A percentile compares a stretch with the other conserved stretches of the same genome.
Conservation (phyloP, 1,140 invertebrate genomes). For the Spodoptera frugiperda region DNA sequence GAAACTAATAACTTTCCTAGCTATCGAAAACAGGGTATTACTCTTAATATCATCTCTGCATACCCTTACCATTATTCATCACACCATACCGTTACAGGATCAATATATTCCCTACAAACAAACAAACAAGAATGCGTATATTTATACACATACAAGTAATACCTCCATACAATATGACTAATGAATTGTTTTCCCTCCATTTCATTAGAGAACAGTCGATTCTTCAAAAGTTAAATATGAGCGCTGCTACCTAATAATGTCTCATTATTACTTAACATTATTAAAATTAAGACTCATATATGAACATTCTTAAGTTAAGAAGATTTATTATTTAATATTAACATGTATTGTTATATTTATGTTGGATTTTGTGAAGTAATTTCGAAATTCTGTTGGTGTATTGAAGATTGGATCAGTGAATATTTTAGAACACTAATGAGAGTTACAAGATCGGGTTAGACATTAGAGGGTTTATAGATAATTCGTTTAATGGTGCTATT, state of each 20-base stretch:
- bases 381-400: neutral
- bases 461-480: too few species aligned
- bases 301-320: constrained; percentile 25
- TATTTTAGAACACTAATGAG: too few species aligned
- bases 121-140: neutral
- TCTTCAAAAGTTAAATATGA: constrained; percentile 82
- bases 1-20: too few species aligned
- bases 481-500: too few species aligned
- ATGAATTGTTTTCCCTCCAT: constrained; percentile 63
- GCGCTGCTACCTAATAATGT: constrained; percentile 74
- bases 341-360: constrained; percentile 19
- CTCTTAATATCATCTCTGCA: too few species aligned
- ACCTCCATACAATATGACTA: constrained; percentile 51
- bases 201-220: constrained; percentile 75
- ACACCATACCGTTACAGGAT: neutral
- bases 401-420: too few species aligned
- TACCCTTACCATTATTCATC: too few species aligned
- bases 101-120: constrained; percentile 1
- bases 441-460: too few species aligned
- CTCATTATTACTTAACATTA: constrained; percentile 80
- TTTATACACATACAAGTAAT: neutral
- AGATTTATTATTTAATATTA: constrained; percentile 36
- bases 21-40: too few species aligned
- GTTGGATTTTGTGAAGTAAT: neutral
- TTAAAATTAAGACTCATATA: constrained; percentile 69